phyloP scores from a whole-genome alignment of 2,888 invertebrate genomes.

The Sturmia bella region DNA sequence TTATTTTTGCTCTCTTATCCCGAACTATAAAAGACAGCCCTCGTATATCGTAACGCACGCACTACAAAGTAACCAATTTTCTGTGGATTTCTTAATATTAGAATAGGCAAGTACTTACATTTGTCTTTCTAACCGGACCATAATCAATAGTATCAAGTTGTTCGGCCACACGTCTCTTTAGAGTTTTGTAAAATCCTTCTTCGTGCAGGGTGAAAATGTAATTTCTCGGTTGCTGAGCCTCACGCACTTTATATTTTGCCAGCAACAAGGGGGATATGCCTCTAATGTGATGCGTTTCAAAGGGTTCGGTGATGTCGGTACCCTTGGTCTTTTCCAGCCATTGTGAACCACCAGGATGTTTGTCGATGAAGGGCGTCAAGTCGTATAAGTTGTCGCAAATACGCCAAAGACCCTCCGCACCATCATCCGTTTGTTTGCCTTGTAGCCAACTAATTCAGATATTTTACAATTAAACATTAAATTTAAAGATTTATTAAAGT shows the following conservation, averaged over 20 bases:
- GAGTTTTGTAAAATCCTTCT: conserved; percentile 88
- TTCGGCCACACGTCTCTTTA: conserved; percentile 84
- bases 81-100: background rate
- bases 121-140: conserved; percentile 70
- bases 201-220: conserved; percentile 88
- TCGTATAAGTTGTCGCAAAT: conserved; percentile 91
- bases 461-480: background rate
- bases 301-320: conserved; percentile 90
- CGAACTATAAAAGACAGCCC: too few relatives aligned
- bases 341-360: conserved; percentile 92
- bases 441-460: conserved; percentile 83
- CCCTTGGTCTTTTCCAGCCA: conserved; percentile 88
- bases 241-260: conserved; percentile 85
- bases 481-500: too few relatives aligned
- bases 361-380: conserved; percentile 87
- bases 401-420: conserved; percentile 89
- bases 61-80: background rate
- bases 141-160: conserved; percentile 83
- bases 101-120: conserved; percentile 52
- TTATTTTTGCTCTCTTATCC: too few relatives aligned
- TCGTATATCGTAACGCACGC: too few relatives aligned
- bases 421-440: conserved; percentile 86
- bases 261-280: conserved; percentile 83
- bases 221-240: conserved; percentile 85
- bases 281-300: conserved; percentile 86